Evolutionary conservation across 2,888 invertebrate genomes (phyloP).

Genomic region (Leucophora obtusa): DNA sequence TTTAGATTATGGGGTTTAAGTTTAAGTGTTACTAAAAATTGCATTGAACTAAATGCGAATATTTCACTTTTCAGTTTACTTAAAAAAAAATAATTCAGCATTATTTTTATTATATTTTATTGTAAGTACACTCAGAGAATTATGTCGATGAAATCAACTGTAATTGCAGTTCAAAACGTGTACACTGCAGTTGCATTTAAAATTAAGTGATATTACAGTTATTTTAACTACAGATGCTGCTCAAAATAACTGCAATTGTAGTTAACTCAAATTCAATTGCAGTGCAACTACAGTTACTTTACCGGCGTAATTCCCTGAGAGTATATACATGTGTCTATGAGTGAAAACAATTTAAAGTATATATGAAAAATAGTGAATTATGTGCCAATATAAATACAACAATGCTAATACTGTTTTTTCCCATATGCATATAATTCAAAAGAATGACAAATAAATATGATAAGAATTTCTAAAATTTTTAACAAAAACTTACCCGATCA

Average conservation of each 20-base stretch:
- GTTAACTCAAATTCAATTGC: no score
- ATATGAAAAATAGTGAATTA: not conserved
- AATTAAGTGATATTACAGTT: no score
- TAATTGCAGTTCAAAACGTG: no score
- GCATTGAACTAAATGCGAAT: conserved; percentile 1
- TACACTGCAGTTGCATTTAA: no score
- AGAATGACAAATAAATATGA: not conserved
- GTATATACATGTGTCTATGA: conserved; percentile 30
- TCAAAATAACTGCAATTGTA: no score
- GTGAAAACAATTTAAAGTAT: not conserved
- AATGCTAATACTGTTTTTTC: not conserved
- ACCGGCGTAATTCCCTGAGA: no score
- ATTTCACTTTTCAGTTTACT: not conserved
- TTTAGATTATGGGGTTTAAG: not conserved
- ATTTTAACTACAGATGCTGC: no score
- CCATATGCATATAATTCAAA: not conserved
- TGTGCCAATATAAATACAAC: not conserved
- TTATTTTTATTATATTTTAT: conserved; percentile 15
- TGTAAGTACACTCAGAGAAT: no score
- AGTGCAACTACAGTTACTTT: no score
- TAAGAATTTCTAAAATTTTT: not conserved
- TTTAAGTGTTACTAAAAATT: conserved; percentile 13
- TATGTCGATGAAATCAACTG: no score
- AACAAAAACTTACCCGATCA: conserved; percentile 2
- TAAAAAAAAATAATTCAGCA: not conserved